Evolutionary conservation across 2,888 invertebrate genomes (phyloP).

Genomic region (Marasmarcha lunaedactyla): DNA sequence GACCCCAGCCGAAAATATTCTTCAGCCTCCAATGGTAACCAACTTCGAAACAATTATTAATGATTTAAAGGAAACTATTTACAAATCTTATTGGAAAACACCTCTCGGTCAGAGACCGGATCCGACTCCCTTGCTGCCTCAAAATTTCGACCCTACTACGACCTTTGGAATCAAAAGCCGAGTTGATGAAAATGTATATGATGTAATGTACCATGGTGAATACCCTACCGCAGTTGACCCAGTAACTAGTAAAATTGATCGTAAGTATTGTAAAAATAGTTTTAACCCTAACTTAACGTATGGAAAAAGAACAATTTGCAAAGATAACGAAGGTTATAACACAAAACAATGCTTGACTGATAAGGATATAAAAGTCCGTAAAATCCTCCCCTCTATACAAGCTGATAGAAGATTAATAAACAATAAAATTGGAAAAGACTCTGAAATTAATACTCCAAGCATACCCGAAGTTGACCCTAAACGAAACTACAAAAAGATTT

Average conservation of each 20-base stretch:
- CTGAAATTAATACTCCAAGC: too few species aligned
- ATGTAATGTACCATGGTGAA: conserved; percentile 24
- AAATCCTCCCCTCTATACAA: conserved; percentile 42
- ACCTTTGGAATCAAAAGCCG: conserved; percentile 41
- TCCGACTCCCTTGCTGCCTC: conserved; percentile 45
- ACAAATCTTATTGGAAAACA: conserved; percentile 47
- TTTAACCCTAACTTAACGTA: conserved; percentile 48
- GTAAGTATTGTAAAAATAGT: too few species aligned
- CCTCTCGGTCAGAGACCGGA: conserved; percentile 33
- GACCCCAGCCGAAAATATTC: conserved; percentile 25
- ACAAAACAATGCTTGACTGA: conserved; percentile 53
- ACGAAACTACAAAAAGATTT: too few species aligned
- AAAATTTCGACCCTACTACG: conserved; percentile 35
- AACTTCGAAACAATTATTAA: conserved; percentile 43
- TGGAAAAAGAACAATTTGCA: conserved; percentile 47
- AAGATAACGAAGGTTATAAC: conserved; percentile 56
- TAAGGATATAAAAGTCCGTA: too few species aligned
- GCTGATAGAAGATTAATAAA: conserved; percentile 30
- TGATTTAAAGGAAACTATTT: conserved; percentile 44
- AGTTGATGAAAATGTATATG: conserved; percentile 36
- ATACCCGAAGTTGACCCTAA: too few species aligned
- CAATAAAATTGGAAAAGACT: too few species aligned
- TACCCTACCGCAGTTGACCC: conserved; percentile 25
- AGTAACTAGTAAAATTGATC: too few species aligned
- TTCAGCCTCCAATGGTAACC: conserved; percentile 38